Conservation (phyloP, 2,888 invertebrate genomes). For the Drosophila hamatofila region DNA sequence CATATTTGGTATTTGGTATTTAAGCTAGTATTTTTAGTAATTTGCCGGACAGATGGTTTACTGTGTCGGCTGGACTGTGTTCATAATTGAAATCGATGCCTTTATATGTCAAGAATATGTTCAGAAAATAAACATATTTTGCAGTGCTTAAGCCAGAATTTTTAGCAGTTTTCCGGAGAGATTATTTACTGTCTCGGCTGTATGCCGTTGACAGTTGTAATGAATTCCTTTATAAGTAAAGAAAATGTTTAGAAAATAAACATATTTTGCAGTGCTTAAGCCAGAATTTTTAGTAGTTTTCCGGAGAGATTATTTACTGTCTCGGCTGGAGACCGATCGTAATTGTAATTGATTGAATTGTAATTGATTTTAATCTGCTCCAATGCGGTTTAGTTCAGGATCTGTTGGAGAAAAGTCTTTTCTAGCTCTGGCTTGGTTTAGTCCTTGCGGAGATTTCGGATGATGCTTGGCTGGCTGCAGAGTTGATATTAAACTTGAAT, state of each 20-base stretch:
- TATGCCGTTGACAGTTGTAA: slow-evolving; percentile 4
- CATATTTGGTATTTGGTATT: neutral
- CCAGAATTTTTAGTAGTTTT: slow-evolving; percentile 61
- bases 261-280: neutral
- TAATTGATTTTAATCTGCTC: slow-evolving; percentile 25
- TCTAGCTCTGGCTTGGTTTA: neutral
- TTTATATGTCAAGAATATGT: too few species aligned
- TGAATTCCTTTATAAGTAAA: neutral
- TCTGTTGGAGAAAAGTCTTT: neutral
- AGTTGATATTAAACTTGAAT: neutral
- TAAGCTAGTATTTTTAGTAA: slow-evolving; percentile 55
- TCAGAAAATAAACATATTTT: neutral
- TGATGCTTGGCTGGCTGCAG: neutral
- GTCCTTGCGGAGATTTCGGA: neutral
- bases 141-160: slow-evolving; percentile 37
- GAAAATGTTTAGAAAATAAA: slow-evolving; percentile 8
- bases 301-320: slow-evolving; percentile 62
- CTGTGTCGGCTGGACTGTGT: slow-evolving; percentile 58
- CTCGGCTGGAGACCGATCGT: slow-evolving; percentile 37
- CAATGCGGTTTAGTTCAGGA: slow-evolving; percentile 40
- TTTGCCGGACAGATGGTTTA: slow-evolving; percentile 61
- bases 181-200: slow-evolving; percentile 58
- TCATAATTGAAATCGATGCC: too few species aligned
- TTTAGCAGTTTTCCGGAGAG: slow-evolving; percentile 64
- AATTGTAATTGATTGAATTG: neutral